A percentile compares a stretch with the other conserved stretches of the same genome.
Conservation (phyloP, 2,113 vertebrate species). For the Nesospiza acunhae region DNA sequence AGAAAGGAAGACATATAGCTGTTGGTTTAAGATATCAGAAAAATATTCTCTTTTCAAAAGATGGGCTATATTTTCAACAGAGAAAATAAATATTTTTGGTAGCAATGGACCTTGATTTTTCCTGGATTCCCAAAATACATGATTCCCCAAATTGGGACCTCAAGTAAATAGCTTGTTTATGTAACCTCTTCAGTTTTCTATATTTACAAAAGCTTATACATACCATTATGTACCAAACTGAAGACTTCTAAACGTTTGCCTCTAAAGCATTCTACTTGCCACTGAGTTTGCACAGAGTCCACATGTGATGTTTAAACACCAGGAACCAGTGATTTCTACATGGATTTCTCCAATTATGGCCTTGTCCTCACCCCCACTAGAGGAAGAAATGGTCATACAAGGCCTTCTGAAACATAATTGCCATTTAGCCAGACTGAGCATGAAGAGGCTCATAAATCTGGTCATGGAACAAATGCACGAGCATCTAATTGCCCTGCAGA, state of each 20-base stretch:
- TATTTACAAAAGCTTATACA: background rate
- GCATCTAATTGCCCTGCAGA: background rate
- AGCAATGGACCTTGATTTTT: background rate
- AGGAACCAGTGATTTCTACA: background rate
- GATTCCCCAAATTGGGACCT: background rate
- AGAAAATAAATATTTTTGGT: background rate
- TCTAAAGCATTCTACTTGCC: background rate
- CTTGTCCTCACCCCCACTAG: background rate
- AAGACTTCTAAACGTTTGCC: background rate
- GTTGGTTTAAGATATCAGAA: background rate
- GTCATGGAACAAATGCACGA: background rate
- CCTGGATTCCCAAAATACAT: background rate
- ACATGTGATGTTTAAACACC: fast-evolving
- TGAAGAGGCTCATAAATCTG: background rate
- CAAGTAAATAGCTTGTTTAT: background rate
- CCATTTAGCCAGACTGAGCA: background rate
- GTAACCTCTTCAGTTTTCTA: background rate
- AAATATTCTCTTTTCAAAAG: background rate
- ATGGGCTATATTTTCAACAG: background rate
- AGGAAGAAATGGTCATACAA: background rate
- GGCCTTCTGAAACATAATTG: background rate
- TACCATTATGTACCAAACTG: background rate
- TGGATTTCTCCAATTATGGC: background rate
- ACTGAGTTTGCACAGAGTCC: background rate
- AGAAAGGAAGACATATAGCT: background rate